These are phyloP conservation scores for Drosophila parthenogenetica DNA, from an alignment of 2,888 invertebrate genomes.

Conservation along the genomic window DNA sequence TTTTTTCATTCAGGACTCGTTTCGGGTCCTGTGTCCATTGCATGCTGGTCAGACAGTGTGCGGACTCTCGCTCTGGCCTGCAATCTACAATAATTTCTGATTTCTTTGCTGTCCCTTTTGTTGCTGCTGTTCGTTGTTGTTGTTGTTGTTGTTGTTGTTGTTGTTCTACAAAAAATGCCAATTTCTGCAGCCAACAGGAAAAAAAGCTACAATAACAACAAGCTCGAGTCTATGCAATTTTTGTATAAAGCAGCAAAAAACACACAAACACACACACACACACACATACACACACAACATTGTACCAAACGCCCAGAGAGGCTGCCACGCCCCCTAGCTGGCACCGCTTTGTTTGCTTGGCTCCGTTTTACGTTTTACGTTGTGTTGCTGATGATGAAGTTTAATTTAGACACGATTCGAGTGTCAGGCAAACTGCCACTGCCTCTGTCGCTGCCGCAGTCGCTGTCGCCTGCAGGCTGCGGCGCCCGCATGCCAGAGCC, in stretches of 20 bases:
- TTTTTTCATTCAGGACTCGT: conserved; percentile 22
- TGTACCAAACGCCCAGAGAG: conserved; percentile 50
- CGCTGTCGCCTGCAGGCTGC: conserved; percentile 16
- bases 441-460: conserved; percentile 16
- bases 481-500: conserved; percentile 60
- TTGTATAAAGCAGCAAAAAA: conserved; percentile 43
- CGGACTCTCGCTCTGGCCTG: conserved; percentile 34
- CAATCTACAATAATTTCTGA: conserved; percentile 81
- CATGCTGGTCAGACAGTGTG: conserved; percentile 73
- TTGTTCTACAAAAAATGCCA: conserved; percentile 63
- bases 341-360: conserved; percentile 62
- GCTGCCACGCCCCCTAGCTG: conserved; percentile 39
- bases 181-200: conserved; percentile 69
- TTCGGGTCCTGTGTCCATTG: conserved; percentile 42
- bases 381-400: conserved; percentile 75
- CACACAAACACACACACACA: neutral
- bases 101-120: conserved; percentile 72
- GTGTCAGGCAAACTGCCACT: conserved; percentile 40
- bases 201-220: conserved; percentile 18
- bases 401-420: conserved; percentile 77
- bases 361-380: conserved; percentile 48
- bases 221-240: conserved; percentile 70
- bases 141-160: conserved; percentile 21
- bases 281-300: conserved; percentile 19
- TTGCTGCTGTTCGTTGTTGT: neutral